Base-by-base conservation (phyloP, 2,888 invertebrate species). In the Spodoptera exigua region DNA sequence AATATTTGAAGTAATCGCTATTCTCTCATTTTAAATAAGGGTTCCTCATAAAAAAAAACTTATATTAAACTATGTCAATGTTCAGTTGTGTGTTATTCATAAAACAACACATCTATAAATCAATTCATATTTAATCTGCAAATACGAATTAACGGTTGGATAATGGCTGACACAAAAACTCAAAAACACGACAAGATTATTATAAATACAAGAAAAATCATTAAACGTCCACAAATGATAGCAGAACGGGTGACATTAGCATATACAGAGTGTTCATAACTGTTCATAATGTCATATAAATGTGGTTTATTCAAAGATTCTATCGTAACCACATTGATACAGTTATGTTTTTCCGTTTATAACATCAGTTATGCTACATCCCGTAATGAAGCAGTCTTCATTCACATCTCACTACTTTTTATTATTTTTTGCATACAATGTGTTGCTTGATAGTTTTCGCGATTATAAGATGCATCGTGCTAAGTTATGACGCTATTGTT, bases 211-310 rank as follows among this genome's bases (percentile, higher is more conserved):
- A 66, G 45, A 48, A 39, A 59, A 56, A 62, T 69, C 55, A 61
- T 51, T 74, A 65, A 66, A 61, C 57, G 62, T 53, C 70, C 48
- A 18, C 36, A 41, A 70, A 66, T 49, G 57, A 16, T 51, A 51
- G 16, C 37, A 39, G 14, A 69, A 70, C 43, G 21, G 16, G 68
- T 60, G 64, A 80, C 81, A 85, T 87, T 83, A 85, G 76, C 73
- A 74, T 78, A 79, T 74, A 73, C 70, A 74, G 78, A 71, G 69
- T 75, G 70, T 62, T 61, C 4, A 65, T 83, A 84, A 87, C 88
- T 85, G 84, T 86, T 78, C 75, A 71, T 81, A 80, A 81, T 81
- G 83, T 80, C 80, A 76, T 79, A 78, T 74, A 81, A 82, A 82
- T 85, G 79, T 76, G 76, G 79, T 83, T 82, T 82, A 78, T 77